Percentiles rank a stretch among this genome's conserved stretches.
These are phyloP conservation scores for Periophthalmus magnuspinnatus DNA, from an alignment of 2,797 vertebrate genomes.

Conservation along the genomic window DNA sequence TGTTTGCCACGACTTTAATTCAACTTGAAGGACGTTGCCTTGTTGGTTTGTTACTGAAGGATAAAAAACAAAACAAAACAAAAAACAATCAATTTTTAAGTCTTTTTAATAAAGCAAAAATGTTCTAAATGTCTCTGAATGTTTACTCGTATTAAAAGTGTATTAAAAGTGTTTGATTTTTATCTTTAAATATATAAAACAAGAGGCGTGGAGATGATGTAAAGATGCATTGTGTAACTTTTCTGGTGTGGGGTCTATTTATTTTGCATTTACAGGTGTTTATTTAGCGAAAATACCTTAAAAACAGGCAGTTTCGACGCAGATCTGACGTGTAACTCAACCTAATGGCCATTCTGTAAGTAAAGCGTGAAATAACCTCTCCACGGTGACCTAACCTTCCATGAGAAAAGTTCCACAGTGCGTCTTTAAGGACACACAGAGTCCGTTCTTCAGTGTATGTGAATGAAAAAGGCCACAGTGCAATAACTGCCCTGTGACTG, in stretches of 20 bases:
- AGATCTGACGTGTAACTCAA: too few relatives aligned
- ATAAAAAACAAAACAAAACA: neutral
- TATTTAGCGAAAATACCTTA: neutral
- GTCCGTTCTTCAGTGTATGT: neutral
- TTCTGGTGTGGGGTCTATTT: neutral
- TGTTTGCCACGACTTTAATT: neutral
- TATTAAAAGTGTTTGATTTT: too few relatives aligned
- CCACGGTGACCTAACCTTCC: neutral
- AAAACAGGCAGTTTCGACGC: too few relatives aligned
- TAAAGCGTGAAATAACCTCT: too few relatives aligned
- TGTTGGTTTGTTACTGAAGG: neutral
- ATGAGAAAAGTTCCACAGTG: neutral
- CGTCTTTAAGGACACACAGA: neutral
- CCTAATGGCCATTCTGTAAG: too few relatives aligned
- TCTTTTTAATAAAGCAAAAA: too few relatives aligned
- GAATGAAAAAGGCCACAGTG: constrained; percentile 1
- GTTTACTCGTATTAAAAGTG: too few relatives aligned
- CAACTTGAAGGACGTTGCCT: neutral
- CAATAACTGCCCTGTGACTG: constrained; percentile 10
- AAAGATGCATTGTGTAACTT: neutral
- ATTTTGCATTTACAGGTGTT: neutral
- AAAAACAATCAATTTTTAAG: neutral
- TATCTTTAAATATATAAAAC: neutral
- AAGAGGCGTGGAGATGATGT: neutral
- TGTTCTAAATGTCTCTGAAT: too few relatives aligned